Evolutionary conservation across 2,888 invertebrate genomes (phyloP).

Genomic region (Lasioglossum villosulum): DNA sequence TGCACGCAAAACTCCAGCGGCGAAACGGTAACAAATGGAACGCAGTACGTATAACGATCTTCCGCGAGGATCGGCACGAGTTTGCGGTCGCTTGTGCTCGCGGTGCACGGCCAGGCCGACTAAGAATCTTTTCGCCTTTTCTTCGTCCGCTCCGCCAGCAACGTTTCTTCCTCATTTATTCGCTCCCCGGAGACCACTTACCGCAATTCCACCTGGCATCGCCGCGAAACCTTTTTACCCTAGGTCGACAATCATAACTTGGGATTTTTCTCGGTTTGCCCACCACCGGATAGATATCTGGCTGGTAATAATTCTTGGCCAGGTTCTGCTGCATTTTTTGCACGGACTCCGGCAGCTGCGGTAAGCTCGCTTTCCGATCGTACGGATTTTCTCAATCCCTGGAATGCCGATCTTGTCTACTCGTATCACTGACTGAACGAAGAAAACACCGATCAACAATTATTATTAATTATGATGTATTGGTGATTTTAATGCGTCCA

Average conservation of each 20-base stretch:
- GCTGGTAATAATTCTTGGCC: constrained; percentile 43
- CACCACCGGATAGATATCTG: constrained; percentile 49
- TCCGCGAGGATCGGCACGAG: constrained; percentile 55
- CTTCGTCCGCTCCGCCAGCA: constrained; percentile 9
- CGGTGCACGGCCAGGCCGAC: constrained; percentile 31
- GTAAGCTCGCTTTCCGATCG: constrained; percentile 14
- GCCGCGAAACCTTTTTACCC: constrained; percentile 47
- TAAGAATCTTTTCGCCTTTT: constrained; percentile 53
- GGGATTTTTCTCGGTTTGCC: constrained; percentile 53
- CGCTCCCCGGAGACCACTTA: constrained; percentile 52
- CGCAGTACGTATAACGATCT: constrained; percentile 29
- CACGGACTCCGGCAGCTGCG: neutral
- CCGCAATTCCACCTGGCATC: constrained; percentile 62
- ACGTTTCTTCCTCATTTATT: constrained; percentile 52
- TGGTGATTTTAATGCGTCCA: no score
- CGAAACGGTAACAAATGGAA: constrained; percentile 31
- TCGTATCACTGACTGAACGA: no score
- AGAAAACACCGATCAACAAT: no score
- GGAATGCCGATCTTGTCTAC: neutral
- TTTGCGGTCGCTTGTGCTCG: constrained; percentile 67
- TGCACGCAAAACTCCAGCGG: no score
- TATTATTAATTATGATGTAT: no score
- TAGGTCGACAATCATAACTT: constrained; percentile 60
- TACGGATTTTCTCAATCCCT: constrained; percentile 3
- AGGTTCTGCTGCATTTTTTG: constrained; percentile 6